Conservation (phyloP, 2,888 invertebrate species). For the Noctua janthe region DNA sequence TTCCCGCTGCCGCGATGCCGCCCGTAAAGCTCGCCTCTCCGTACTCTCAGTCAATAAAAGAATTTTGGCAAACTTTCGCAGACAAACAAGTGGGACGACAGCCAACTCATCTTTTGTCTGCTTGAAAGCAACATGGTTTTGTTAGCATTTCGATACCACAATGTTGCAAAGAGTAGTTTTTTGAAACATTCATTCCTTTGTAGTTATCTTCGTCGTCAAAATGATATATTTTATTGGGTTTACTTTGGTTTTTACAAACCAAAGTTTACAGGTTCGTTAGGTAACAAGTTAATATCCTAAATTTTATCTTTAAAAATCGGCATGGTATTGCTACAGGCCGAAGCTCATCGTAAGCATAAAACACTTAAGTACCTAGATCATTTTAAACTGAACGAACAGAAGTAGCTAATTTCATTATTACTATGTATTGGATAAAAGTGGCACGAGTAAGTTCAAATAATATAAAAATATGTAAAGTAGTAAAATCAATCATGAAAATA, state of each 20-base stretch:
- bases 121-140: conserved; percentile 86
- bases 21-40: conserved; percentile 83
- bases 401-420: neutral
- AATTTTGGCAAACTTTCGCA: conserved; percentile 90
- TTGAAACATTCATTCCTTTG: conserved; percentile 65
- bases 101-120: conserved; percentile 90
- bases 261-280: neutral
- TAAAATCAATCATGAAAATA: neutral
- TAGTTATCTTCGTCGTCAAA: conserved; percentile 61
- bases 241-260: neutral
- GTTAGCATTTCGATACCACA: conserved; percentile 84
- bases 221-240: conserved; percentile 28
- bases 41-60: conserved; percentile 88
- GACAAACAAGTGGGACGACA: conserved; percentile 89
- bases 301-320: neutral
- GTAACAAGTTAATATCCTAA: neutral
- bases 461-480: neutral
- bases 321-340: too few species aligned
- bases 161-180: conserved; percentile 77
- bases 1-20: conserved; percentile 71
- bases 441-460: neutral
- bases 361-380: neutral
- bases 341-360: neutral
- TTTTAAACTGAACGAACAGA: neutral
- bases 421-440: neutral